Percentiles rank a stretch among this genome's conserved stretches.
Evolutionary conservation across 1,140 invertebrate genomes (phyloP).

Genomic region (Heliothis virescens): DNA sequence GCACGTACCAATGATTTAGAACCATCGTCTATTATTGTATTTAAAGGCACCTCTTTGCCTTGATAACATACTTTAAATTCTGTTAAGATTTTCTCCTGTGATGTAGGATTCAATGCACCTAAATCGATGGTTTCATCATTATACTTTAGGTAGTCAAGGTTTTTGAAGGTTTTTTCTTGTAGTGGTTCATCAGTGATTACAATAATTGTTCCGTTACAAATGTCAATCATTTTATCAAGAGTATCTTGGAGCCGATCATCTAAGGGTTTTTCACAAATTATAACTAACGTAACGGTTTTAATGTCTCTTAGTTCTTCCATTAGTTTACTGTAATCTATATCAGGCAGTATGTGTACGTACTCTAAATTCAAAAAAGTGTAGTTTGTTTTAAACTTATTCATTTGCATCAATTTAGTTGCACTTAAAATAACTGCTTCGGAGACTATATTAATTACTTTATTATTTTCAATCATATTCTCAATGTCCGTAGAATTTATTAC

Average conservation of each 20-base stretch:
- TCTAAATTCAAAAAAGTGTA: constrained; percentile 51
- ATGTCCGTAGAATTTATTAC: constrained; percentile 32
- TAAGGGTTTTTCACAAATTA: constrained; percentile 38
- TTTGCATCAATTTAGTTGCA: constrained; percentile 50
- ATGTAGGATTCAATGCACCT: constrained; percentile 11
- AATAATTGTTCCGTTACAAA: constrained; percentile 33
- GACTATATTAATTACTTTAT: constrained; percentile 41
- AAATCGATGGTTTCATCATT: constrained; percentile 40
- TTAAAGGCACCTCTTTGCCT: constrained; percentile 48
- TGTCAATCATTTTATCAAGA: constrained; percentile 10
- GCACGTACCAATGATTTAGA: constrained; percentile 30
- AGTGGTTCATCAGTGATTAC: constrained; percentile 36
- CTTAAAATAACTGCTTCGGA: constrained; percentile 38
- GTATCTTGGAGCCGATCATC: constrained; percentile 3
- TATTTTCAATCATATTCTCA: background rate
- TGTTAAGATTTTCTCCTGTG: constrained; percentile 31
- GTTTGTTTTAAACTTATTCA: constrained; percentile 4
- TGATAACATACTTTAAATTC: constrained; percentile 45
- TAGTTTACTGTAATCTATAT: constrained; percentile 46
- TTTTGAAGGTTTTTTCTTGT: background rate
- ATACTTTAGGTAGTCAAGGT: background rate
- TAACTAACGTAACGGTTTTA: constrained; percentile 35
- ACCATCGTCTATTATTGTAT: constrained; percentile 37
- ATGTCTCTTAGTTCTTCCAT: constrained; percentile 39
- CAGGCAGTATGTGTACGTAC: constrained; percentile 44